Conservation (phyloP, 2,888 invertebrate genomes). For the Drosophila dives region DNA sequence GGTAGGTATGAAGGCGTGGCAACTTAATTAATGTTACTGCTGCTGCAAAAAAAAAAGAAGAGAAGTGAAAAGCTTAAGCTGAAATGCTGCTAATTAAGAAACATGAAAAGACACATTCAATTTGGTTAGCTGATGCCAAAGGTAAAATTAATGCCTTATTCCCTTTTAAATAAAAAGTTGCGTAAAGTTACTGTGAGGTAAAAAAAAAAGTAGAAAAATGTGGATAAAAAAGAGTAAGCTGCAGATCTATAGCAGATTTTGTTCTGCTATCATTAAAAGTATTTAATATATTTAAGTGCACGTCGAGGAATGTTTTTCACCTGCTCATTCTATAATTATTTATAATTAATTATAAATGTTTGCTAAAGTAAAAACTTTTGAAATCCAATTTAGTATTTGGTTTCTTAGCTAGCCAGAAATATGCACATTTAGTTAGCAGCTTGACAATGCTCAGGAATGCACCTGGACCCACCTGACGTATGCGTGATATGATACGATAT, state of each 20-base stretch:
- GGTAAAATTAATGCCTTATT: neutral
- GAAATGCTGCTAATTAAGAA: slow-evolving; percentile 18
- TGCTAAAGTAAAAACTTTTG: slow-evolving; percentile 2
- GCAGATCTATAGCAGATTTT: neutral
- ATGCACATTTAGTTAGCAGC: slow-evolving; percentile 71
- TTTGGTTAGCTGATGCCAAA: neutral
- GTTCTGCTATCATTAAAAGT: neutral
- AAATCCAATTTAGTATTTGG: slow-evolving; percentile 42
- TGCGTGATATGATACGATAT: slow-evolving; percentile 37
- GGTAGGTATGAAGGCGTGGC: neutral
- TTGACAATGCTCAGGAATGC: slow-evolving; percentile 57
- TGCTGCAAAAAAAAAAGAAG: too few relatives aligned
- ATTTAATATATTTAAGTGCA: neutral
- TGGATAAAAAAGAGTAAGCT: neutral
- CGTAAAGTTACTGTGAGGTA: neutral
- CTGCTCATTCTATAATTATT: neutral
- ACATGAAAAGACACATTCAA: neutral
- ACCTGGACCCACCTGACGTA: slow-evolving; percentile 52
- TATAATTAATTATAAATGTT: neutral
- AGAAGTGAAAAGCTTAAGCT: neutral
- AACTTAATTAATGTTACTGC: slow-evolving; percentile 1
- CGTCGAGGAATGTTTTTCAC: neutral
- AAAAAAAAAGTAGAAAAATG: too few relatives aligned
- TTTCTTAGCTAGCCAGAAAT: slow-evolving; percentile 52
- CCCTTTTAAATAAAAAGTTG: neutral